Evolutionary conservation across 1,140 invertebrate species (phyloP).

Genomic region (Prorops nasuta): DNA sequence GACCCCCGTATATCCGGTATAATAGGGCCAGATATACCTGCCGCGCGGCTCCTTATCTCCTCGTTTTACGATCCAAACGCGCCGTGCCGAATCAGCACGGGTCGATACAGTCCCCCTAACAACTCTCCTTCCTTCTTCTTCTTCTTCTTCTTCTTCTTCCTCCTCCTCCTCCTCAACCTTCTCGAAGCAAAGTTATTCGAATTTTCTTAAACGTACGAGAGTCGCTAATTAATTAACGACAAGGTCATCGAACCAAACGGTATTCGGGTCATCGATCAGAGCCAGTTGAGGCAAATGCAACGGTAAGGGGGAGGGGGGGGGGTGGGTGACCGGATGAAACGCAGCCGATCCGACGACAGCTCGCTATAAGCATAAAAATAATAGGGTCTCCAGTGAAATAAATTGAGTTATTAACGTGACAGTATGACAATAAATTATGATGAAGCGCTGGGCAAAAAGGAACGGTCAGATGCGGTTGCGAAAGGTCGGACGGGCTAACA

Average conservation of each 20-base stretch:
- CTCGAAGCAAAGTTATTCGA: too few species aligned
- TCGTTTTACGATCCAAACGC: conserved; percentile 36
- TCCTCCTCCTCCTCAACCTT: not conserved
- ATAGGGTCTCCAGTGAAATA: conserved; percentile 54
- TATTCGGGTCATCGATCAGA: conserved; percentile 4
- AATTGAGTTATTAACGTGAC: conserved; percentile 59
- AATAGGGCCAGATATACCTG: conserved; percentile 27
- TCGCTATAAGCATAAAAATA: conserved; percentile 44
- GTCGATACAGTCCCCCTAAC: conserved; percentile 26
- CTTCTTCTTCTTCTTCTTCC: conserved; percentile 9
- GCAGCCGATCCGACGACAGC: conserved; percentile 25
- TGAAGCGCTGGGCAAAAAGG: conserved; percentile 55
- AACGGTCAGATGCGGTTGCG: conserved; percentile 48
- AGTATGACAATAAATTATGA: conserved; percentile 58
- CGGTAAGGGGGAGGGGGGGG: conserved; percentile 28
- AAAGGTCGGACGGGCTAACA: conserved; percentile 55
- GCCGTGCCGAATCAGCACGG: conserved; percentile 28
- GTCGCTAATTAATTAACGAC: too few species aligned
- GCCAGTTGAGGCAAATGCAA: conserved; percentile 5
- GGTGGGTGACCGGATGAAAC: conserved; percentile 28
- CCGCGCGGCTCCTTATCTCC: conserved; percentile 29
- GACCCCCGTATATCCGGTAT: conserved; percentile 33
- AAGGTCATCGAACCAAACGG: not conserved
- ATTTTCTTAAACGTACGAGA: too few species aligned
- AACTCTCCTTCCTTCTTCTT: conserved; percentile 18